phyloP scores from a whole-genome alignment of 2,113 vertebrate genomes.

The Pangasianodon gigas region DNA sequence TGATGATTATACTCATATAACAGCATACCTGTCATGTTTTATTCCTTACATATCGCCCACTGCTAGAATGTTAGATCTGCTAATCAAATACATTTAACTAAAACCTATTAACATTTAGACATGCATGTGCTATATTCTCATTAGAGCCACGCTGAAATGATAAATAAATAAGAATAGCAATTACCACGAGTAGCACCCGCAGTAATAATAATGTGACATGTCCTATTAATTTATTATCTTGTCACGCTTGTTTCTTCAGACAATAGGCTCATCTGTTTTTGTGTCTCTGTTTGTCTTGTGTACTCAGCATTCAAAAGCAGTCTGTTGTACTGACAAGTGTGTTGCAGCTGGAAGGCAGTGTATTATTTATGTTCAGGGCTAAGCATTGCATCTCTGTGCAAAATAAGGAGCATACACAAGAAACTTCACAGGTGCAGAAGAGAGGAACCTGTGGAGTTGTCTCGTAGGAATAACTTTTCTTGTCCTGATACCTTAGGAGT shows the following conservation, averaged over 20 bases:
- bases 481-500: conserved; percentile 32
- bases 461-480: conserved; percentile 41
- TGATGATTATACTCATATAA: not conserved
- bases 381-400: conserved; percentile 47
- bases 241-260: conserved; percentile 60
- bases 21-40: too few relatives aligned
- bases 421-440: conserved; percentile 66
- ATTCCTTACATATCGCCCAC: too few relatives aligned
- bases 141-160: not conserved
- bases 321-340: conserved; percentile 51
- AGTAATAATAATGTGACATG: conserved; percentile 34
- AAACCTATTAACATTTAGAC: not conserved
- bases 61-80: not conserved
- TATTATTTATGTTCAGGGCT: conserved; percentile 51
- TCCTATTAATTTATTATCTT: conserved; percentile 59
- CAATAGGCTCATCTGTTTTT: conserved; percentile 66
- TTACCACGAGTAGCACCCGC: not conserved
- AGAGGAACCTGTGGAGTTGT: conserved; percentile 61
- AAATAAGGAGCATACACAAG: conserved; percentile 45
- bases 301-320: conserved; percentile 56
- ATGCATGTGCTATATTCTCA: not conserved
- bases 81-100: not conserved
- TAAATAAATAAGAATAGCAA: conserved; percentile 19
- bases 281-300: conserved; percentile 65
- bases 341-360: conserved; percentile 36